Evolutionary conservation across 2,888 invertebrate species (phyloP).

Genomic region (Coecobrya sp.): DNA sequence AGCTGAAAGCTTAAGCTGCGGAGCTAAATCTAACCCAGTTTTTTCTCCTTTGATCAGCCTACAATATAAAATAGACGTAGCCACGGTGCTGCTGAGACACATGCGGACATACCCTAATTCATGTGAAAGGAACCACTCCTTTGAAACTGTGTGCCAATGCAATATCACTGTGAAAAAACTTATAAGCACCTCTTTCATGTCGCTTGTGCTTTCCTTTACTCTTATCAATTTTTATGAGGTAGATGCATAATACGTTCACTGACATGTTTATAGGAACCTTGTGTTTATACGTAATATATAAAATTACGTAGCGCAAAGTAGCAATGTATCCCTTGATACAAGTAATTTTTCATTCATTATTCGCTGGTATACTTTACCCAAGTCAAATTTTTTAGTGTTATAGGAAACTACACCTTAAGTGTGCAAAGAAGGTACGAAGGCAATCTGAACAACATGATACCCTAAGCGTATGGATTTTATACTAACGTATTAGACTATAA

Average conservation of each 20-base stretch:
- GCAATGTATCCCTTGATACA: background rate
- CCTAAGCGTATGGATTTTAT: too few relatives aligned
- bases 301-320: too few relatives aligned
- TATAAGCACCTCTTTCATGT: background rate
- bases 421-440: background rate
- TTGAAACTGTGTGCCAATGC: background rate
- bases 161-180: background rate
- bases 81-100: background rate
- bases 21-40: slow-evolving; percentile 18
- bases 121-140: background rate
- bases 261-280: background rate
- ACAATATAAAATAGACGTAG: background rate
- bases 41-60: slow-evolving; percentile 9
- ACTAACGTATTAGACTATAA: too few relatives aligned
- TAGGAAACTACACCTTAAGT: background rate
- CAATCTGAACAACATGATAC: too few relatives aligned
- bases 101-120: background rate
- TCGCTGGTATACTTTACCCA: background rate
- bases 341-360: slow-evolving; percentile 23
- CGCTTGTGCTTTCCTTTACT: slow-evolving; percentile 23
- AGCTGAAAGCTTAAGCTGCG: background rate
- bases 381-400: background rate
- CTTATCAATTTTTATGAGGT: slow-evolving; percentile 32
- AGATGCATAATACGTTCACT: background rate
- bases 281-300: background rate